These are phyloP conservation scores for Heterodera filipjevi DNA, from an alignment of 2,888 invertebrate genomes.

Conservation along the genomic window DNA sequence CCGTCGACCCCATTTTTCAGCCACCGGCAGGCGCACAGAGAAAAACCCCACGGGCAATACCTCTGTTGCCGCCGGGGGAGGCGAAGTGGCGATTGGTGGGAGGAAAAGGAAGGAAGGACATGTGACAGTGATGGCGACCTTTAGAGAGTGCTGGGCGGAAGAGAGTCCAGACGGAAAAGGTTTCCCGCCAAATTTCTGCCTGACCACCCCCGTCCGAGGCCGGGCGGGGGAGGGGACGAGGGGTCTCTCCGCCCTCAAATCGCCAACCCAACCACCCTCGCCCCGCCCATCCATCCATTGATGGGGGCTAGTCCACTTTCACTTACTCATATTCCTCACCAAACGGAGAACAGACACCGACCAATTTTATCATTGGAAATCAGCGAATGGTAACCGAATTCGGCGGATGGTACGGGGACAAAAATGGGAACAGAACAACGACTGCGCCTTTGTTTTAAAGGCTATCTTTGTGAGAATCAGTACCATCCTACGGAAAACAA, in stretches of 20 bases:
- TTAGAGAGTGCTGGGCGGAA: background rate
- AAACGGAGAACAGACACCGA: background rate
- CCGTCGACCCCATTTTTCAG: constrained; percentile 1
- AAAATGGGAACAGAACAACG: background rate
- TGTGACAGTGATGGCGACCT: constrained; percentile 4
- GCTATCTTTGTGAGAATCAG: background rate
- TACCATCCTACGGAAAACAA: background rate
- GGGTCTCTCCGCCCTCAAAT: background rate
- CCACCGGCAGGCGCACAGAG: constrained; percentile 9
- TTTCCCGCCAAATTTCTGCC: constrained; percentile 26
- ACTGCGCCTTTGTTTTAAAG: background rate
- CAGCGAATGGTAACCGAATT: background rate
- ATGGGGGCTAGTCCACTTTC: constrained; percentile 1
- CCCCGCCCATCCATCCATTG: background rate
- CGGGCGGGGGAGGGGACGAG: background rate
- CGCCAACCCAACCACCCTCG: background rate
- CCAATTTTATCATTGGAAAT: background rate
- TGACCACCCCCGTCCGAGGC: background rate
- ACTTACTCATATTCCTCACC: background rate
- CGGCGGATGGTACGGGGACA: background rate
- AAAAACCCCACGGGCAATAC: constrained; percentile 6
- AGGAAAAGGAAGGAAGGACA: background rate
- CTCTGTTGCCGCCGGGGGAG: background rate
- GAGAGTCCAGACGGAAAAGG: constrained; percentile 13
- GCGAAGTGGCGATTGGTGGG: background rate